Evolutionary conservation across 92 coral and sea anemone species (phyloP).

Genomic region (Umimayanthus chanpuru): DNA sequence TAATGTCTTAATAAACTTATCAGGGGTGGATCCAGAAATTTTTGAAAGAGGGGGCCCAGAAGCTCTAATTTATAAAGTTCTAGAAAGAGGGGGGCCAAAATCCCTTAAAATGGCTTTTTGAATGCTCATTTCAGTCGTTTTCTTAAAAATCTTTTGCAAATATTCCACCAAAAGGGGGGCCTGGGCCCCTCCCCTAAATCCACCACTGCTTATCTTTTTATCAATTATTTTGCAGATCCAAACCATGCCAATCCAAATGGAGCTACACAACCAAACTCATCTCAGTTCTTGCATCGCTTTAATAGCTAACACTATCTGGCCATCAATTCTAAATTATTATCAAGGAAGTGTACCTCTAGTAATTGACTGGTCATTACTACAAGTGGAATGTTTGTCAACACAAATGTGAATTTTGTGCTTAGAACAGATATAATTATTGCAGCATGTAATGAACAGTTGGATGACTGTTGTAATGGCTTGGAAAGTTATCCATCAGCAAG

Average conservation of each 20-base stretch:
- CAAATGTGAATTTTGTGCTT: background rate
- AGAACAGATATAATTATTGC: background rate
- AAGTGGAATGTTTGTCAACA: background rate
- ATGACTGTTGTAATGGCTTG: background rate
- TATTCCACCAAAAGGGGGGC: too few species aligned
- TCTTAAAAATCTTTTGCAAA: too few species aligned
- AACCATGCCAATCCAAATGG: conserved; percentile 67
- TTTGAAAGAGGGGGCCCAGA: too few species aligned
- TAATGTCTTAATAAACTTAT: too few species aligned
- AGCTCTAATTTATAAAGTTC: too few species aligned
- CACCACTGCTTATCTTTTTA: too few species aligned
- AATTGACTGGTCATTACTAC: background rate
- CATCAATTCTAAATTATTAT: background rate
- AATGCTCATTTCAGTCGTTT: too few species aligned
- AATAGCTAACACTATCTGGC: conserved; percentile 29
- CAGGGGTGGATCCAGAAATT: too few species aligned
- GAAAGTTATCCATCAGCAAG: background rate
- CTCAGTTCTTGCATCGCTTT: conserved; percentile 75
- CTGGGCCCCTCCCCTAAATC: too few species aligned
- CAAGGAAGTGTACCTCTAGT: background rate
- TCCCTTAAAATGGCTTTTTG: too few species aligned
- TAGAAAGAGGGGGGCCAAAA: too few species aligned
- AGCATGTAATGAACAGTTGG: background rate
- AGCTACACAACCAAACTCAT: conserved; percentile 59
- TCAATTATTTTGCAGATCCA: conserved; percentile 67